Evolutionary conservation across 2,113 vertebrate species (phyloP).

Genomic region (Pithys albifrons): DNA sequence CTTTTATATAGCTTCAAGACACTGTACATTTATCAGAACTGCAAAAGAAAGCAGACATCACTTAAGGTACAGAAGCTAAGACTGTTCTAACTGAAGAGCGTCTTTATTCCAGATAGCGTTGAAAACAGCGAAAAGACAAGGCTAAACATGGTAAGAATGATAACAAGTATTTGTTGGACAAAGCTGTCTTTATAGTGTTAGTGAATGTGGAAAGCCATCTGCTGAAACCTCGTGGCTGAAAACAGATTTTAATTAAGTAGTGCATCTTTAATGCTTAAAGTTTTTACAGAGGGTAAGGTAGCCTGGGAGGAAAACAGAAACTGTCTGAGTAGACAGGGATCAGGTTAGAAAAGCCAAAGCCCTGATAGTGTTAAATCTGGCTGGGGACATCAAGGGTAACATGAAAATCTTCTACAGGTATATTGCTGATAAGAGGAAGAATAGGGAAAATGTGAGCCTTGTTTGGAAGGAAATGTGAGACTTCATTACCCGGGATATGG

Average conservation of each 20-base stretch:
- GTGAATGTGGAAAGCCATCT: background rate
- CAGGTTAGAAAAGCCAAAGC: background rate
- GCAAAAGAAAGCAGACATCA: background rate
- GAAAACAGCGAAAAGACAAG: conserved; percentile 24
- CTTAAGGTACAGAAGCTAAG: conserved; percentile 5
- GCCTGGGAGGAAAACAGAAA: background rate
- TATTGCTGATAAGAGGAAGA: background rate
- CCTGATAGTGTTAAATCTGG: background rate
- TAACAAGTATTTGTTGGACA: conserved; percentile 6
- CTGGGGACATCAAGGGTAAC: background rate
- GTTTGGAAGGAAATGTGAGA: background rate
- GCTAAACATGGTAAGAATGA: background rate
- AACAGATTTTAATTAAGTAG: background rate
- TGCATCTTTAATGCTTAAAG: background rate
- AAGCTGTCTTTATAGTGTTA: background rate
- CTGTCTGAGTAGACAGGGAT: background rate
- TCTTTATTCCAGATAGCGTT: conserved; percentile 32
- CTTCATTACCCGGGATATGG: background rate
- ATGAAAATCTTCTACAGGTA: background rate
- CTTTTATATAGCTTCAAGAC: conserved; percentile 44
- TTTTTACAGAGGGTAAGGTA: background rate
- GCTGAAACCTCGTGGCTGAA: background rate
- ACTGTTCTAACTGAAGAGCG: background rate
- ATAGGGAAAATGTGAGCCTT: background rate
- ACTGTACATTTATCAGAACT: conserved; percentile 41